Conservation (phyloP, 2,888 invertebrate genomes). For the Halictus ligatus region DNA sequence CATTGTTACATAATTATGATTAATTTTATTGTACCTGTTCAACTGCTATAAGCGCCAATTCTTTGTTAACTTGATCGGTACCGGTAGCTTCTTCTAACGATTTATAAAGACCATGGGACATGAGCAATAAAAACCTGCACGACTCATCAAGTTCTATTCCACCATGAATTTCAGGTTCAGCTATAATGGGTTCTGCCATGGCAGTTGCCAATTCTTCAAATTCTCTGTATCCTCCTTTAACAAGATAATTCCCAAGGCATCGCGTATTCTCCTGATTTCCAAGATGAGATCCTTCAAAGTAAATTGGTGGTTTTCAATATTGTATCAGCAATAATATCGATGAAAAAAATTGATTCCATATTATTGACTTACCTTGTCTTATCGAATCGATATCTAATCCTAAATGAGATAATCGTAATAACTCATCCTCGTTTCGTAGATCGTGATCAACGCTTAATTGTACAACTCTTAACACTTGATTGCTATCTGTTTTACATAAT, state of each 20-base stretch:
- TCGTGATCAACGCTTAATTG: constrained; percentile 95
- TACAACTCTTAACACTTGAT: constrained; percentile 91
- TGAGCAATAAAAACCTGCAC: constrained; percentile 92
- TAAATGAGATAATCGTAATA: constrained; percentile 90
- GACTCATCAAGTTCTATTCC: constrained; percentile 92
- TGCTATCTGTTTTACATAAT: constrained; percentile 91
- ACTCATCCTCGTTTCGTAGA: constrained; percentile 93
- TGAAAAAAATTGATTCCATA: background rate
- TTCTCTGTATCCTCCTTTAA: constrained; percentile 94
- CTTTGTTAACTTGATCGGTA: constrained; percentile 92
- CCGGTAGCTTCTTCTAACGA: constrained; percentile 92
- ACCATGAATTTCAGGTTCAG: constrained; percentile 93
- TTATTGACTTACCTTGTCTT: constrained; percentile 85
- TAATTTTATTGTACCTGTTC: constrained; percentile 87
- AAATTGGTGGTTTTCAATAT: constrained; percentile 10
- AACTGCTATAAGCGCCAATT: constrained; percentile 91
- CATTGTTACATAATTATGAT: background rate
- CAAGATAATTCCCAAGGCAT: constrained; percentile 94
- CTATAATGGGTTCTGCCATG: constrained; percentile 91
- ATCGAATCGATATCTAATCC: constrained; percentile 90
- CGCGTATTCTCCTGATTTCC: constrained; percentile 94
- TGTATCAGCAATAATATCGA: background rate
- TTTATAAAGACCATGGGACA: constrained; percentile 94
- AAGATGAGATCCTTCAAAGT: constrained; percentile 87
- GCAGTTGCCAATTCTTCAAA: constrained; percentile 91